Conservation (phyloP, 1,140 invertebrate species). For the Gyrodactylus bullatarudis region DNA sequence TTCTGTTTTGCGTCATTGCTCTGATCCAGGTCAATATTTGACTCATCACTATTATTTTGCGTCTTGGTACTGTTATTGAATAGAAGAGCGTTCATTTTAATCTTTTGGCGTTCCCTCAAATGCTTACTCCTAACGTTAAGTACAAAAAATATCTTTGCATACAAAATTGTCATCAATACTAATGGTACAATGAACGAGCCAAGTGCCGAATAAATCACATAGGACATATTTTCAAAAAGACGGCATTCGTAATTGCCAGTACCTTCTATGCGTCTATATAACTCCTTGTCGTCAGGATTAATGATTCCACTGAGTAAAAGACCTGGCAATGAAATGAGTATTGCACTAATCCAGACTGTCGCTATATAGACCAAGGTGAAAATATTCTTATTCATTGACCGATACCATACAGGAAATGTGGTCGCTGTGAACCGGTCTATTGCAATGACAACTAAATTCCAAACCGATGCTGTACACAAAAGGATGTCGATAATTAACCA, state of each 20-base stretch:
- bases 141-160: constrained; percentile 60
- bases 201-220: constrained; percentile 70
- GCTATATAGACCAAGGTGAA: constrained; percentile 16
- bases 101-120: neutral
- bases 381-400: constrained; percentile 13
- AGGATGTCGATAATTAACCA: constrained; percentile 15
- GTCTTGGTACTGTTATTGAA: neutral
- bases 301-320: constrained; percentile 11
- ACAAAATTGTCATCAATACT: constrained; percentile 78
- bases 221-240: constrained; percentile 29
- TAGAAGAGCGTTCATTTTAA: neutral
- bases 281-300: neutral
- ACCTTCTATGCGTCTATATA: constrained; percentile 10
- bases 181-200: constrained; percentile 82
- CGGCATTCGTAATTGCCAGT: constrained; percentile 14
- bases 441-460: constrained; percentile 19
- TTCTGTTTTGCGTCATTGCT: too few relatives aligned
- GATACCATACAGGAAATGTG: constrained; percentile 20
- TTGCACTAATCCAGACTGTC: constrained; percentile 20
- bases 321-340: constrained; percentile 17
- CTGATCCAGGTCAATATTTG: neutral
- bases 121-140: constrained; percentile 10
- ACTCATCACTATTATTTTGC: neutral
- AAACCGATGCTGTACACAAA: constrained; percentile 21
- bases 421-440: constrained; percentile 20